These are phyloP conservation scores for Micrasema minimum DNA, from an alignment of 1,140 invertebrate species.

Conservation along the genomic window DNA sequence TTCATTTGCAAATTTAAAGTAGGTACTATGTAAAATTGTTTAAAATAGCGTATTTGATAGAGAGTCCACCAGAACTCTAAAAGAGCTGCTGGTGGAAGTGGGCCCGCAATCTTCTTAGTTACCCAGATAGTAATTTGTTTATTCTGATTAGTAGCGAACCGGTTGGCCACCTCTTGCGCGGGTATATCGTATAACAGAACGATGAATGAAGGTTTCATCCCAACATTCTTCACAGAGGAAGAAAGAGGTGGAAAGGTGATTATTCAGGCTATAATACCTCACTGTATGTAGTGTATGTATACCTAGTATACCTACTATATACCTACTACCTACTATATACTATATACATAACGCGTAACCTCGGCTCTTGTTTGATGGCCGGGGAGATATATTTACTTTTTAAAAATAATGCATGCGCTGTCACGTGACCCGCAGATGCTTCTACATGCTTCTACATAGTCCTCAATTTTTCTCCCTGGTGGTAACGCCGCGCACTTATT, in stretches of 20 bases:
- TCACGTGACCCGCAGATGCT: too few species aligned
- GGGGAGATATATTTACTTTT: not conserved
- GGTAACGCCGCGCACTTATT: too few species aligned
- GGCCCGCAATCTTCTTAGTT: too few species aligned
- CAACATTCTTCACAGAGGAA: slow-evolving; percentile 10
- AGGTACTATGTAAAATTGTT: too few species aligned
- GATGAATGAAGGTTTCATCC: slow-evolving; percentile 26
- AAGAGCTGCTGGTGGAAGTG: too few species aligned
- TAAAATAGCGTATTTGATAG: too few species aligned
- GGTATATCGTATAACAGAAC: slow-evolving; percentile 6
- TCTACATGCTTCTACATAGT: too few species aligned
- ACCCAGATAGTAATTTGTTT: too few species aligned
- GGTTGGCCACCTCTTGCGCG: not conserved
- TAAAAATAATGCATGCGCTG: not conserved
- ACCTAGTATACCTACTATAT: not conserved
- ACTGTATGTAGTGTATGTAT: not conserved
- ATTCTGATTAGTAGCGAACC: too few species aligned
- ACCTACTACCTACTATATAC: not conserved
- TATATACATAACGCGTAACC: not conserved
- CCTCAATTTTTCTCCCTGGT: too few species aligned
- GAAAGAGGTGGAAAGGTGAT: slow-evolving; percentile 5
- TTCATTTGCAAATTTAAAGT: too few species aligned
- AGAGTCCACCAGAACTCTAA: too few species aligned
- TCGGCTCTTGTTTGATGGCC: not conserved
- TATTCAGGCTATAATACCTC: slow-evolving; percentile 19